phyloP scores from a whole-genome alignment of 2,113 vertebrate species.

The Hydropotes inermis region DNA sequence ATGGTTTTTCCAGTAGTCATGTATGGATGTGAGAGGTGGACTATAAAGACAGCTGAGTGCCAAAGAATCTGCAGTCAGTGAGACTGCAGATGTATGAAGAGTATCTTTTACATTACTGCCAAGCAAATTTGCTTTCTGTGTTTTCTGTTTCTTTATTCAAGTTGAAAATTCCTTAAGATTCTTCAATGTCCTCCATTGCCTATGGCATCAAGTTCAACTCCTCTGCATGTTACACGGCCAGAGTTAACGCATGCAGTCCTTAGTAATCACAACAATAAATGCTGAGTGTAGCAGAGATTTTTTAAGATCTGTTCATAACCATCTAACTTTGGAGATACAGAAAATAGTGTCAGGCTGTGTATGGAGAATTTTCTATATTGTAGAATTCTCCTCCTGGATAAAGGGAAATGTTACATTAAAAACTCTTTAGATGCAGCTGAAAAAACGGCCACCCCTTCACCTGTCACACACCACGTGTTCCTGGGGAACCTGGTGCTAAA shows the following conservation, averaged over 20 bases:
- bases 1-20: not conserved
- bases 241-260: not conserved
- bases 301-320: not conserved
- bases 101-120: not conserved
- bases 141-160: not conserved
- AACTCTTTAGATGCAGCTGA: not conserved
- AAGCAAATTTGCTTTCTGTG: not conserved
- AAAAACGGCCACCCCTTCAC: not conserved
- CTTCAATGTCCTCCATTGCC: not conserved
- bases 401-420: not conserved
- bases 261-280: not conserved
- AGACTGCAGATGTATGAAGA: not conserved
- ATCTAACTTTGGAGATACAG: not conserved
- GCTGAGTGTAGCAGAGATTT: not conserved
- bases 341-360: not conserved
- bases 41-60: not conserved
- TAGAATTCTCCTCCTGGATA: not conserved
- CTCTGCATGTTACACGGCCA: not conserved
- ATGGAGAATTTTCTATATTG: not conserved
- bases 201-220: not conserved
- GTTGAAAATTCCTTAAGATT: not conserved
- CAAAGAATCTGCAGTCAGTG: not conserved
- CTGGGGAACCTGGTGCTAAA: not conserved
- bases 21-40: not conserved
- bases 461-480: accelerated